These are phyloP conservation scores for Pterophyllum scalare DNA, from an alignment of 2,113 vertebrate species.

Conservation along the genomic window DNA sequence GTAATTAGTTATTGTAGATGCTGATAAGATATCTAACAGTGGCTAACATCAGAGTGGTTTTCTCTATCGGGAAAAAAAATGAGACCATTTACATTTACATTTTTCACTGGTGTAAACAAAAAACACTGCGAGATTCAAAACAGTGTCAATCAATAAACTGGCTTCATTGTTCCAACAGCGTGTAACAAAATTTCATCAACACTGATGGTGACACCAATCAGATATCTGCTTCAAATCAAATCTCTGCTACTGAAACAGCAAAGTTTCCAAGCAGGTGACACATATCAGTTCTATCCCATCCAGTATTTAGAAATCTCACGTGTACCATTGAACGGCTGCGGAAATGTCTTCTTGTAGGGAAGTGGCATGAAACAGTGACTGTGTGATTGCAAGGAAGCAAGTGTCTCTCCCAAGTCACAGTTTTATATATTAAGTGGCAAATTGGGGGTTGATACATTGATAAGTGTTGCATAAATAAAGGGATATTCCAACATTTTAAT, in stretches of 20 bases:
- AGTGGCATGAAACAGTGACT: no score
- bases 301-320: no score
- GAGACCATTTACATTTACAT: background rate
- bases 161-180: background rate
- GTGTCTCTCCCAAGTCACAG: background rate
- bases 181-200: background rate
- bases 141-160: background rate
- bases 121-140: constrained; percentile 1
- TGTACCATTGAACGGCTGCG: no score
- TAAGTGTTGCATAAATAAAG: background rate
- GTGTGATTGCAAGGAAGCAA: background rate
- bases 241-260: background rate
- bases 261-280: background rate
- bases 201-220: background rate
- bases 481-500: background rate
- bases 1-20: background rate
- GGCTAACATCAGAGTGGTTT: background rate
- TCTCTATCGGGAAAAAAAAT: background rate
- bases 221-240: background rate
- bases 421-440: background rate
- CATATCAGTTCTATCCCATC: background rate
- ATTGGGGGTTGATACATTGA: background rate
- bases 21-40: background rate
- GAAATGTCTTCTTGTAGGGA: no score
- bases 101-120: background rate